Percentiles rank a stretch among this genome's conserved stretches.
phyloP scores from a whole-genome alignment of 2,888 invertebrate species.

The Nomada flava region DNA sequence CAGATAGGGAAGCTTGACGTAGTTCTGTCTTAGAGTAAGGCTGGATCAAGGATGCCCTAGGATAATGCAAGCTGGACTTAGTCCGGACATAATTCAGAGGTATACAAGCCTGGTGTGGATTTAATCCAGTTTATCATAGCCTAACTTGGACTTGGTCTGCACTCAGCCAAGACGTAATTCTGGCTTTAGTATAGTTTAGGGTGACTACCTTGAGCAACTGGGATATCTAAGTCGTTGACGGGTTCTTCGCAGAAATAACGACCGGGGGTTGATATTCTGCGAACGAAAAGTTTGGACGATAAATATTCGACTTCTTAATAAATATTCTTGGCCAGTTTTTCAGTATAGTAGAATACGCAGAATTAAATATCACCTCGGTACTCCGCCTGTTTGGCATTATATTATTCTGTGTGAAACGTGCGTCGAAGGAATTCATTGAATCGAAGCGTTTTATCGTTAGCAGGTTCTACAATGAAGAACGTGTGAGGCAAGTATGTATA shows the following conservation, averaged over 20 bases:
- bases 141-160: slow-evolving; percentile 7
- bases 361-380: too few relatives aligned
- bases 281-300: too few relatives aligned
- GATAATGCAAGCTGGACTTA: slow-evolving; percentile 7
- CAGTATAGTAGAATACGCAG: too few relatives aligned
- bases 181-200: slow-evolving; percentile 1
- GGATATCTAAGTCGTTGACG: slow-evolving; percentile 9
- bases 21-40: neutral
- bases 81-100: slow-evolving; percentile 10
- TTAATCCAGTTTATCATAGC: slow-evolving; percentile 28
- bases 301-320: too few relatives aligned
- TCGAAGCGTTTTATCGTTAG: neutral
- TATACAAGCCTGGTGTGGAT: slow-evolving; percentile 2
- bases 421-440: neutral
- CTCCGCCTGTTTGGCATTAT: neutral
- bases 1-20: slow-evolving; percentile 17
- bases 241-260: neutral
- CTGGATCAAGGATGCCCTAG: neutral
- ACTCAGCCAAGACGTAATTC: slow-evolving; percentile 9
- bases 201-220: slow-evolving; percentile 1
- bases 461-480: neutral
- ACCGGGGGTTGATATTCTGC: too few relatives aligned
- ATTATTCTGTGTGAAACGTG: neutral
- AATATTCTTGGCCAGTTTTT: too few relatives aligned
- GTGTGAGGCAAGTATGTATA: neutral